A percentile compares a stretch with the other conserved stretches of the same genome.
phyloP scores from a whole-genome alignment of 1,140 invertebrate species.

The Heliconius nattereri region DNA sequence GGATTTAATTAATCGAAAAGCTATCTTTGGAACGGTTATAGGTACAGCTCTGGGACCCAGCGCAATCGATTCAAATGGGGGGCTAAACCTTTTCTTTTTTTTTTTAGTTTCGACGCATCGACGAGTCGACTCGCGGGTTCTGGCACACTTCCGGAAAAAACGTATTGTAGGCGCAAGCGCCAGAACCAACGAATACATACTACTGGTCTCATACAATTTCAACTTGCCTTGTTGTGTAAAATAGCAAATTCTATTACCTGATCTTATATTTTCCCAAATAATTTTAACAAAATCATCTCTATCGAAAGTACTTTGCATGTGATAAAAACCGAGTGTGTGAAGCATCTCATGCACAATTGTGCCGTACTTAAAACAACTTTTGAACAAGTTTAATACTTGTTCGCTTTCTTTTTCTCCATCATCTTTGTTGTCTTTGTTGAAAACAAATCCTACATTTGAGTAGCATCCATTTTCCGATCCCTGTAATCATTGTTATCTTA shows the following conservation, averaged over 20 bases:
- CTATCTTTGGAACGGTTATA: too few species aligned
- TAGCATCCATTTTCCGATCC: conserved; percentile 76
- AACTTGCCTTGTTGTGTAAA: background rate
- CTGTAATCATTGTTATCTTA: conserved; percentile 45
- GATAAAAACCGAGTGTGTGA: conserved; percentile 86
- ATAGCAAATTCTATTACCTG: conserved; percentile 50
- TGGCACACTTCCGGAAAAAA: too few species aligned
- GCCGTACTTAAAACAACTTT: conserved; percentile 79
- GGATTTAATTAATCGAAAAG: too few species aligned
- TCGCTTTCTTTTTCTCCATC: conserved; percentile 54
- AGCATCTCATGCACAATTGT: conserved; percentile 86
- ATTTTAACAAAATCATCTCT: conserved; percentile 86
- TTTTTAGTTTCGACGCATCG: too few species aligned
- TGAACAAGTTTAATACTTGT: conserved; percentile 78
- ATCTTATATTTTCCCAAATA: conserved; percentile 85
- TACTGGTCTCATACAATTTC: too few species aligned
- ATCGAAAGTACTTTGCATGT: conserved; percentile 87
- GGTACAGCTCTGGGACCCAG: too few species aligned
- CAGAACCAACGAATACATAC: too few species aligned
- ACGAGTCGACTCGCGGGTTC: too few species aligned
- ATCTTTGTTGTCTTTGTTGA: conserved; percentile 8
- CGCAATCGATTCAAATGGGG: too few species aligned
- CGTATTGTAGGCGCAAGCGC: too few species aligned
- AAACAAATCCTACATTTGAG: conserved; percentile 75
- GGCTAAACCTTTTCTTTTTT: too few species aligned